Base-by-base conservation (phyloP, 2,888 invertebrate genomes). In the Pecten maximus region DNA sequence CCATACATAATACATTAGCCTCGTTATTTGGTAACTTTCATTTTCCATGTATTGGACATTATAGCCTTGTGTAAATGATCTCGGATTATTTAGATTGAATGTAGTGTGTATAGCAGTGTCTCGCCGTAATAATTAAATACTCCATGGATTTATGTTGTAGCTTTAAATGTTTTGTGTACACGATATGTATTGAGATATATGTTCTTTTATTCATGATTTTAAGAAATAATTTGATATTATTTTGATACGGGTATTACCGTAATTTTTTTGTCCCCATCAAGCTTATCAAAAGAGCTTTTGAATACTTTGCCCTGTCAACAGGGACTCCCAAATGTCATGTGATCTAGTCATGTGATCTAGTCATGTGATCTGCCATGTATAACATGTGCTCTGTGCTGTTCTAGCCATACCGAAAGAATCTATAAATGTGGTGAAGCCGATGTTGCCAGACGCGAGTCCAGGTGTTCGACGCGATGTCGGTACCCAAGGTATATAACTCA, bases 361-460 rank as follows among this genome's bases (percentile, higher is more conserved):
- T 54, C 54, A 54, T 54, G 54, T 54, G 54, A 54, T 23, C 54
- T 54, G n/a, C 54, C 16, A 54, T 54, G 3, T 54, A 6, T 74
- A 74, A 74, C 74, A 74, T 12, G 15, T 74, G 28, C 74, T 74
- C 74, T 74, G 35, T 74, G 74, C 74, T 35, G 35, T 74, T 74
- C 35, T 88, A 90, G 90, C 90, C 10, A 50, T 90, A 87, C 90
- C 90, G 3, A 92, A 92, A 48, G 91, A 92, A 87, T 88, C 90
- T 3, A 87, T 92, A 12, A 92, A 92, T 74, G 88, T 92, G 50
- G 91, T 92, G 60, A 92, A 92, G 89, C 91, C 91, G 10, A 89
- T 92, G 74, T 91, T 48, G 48, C 88, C 90, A 16, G 91, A 90
- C 48, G 87, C 44, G 4, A 88, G 50, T 40, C 89, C 74, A 12